Base-by-base conservation (phyloP, 2,797 vertebrate species). In the Hapalemur alaotrensis region DNA sequence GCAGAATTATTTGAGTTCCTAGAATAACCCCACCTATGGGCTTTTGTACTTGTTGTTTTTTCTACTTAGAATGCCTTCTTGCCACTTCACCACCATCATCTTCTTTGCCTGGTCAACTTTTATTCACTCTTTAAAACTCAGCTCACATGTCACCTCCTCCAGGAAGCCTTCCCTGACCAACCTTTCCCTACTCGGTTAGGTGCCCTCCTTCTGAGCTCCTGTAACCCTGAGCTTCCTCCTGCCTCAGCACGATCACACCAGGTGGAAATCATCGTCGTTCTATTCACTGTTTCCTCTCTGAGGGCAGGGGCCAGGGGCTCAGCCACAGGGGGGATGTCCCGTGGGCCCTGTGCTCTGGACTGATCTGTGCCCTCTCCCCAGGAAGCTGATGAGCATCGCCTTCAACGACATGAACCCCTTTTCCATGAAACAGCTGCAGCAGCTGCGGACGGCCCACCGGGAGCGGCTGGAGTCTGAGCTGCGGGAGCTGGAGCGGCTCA, bases 361-460 rank as follows among this genome's bases (percentile, higher is more conserved):
- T 98, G 79, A 98, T 91, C 13, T 43, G 0, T 41, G 59, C 59
- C 50, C 54, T 95, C 57, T 96, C 84, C 86, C 14, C 97, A 99
- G 99, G 98, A 99, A 98, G 97, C 98, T 99, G 98, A 99, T 97
- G 95, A 98, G 61, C 98, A 99, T 99, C 0, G 99, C 99, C 92
- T 99, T 99, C 98, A 98, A 88, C 0, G 99, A 99, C 95, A 99
- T 99, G 99, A 99, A 99, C 97, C 99, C 99, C 0, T 99, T 99
- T 67, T 99, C 99, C 1, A 98, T 99, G 97, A 99, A 99, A 61
- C 98, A 99, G 78, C 98, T 99, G 94, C 98, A 73, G 96, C 99
- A 98, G 97, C 99, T 99, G 0, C 99, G 99, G 4, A 89, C 81
- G 0, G 48, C 95, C 35, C 99, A 99, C 97, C 98, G 99, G 96